Percentiles rank a stretch among this genome's conserved stretches.
Evolutionary conservation across 53 echinoderm and acorn worm species (phyloP).

Genomic region (Glandiceps talaboti): DNA sequence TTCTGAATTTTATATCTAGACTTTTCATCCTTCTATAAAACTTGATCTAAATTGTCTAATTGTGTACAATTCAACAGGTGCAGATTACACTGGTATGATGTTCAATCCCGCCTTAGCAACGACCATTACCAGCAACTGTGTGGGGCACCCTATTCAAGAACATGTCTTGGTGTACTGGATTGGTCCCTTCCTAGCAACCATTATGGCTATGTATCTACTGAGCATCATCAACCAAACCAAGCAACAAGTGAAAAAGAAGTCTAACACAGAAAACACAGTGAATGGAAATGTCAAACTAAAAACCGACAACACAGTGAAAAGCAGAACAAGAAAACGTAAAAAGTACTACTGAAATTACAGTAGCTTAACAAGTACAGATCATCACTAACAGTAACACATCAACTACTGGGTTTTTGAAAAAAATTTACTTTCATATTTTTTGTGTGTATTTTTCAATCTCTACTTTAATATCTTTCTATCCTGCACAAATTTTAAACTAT

Average conservation of each 20-base stretch:
- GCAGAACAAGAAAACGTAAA: constrained; percentile 4
- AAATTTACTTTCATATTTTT: too few relatives aligned
- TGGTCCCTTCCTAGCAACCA: constrained; percentile 57
- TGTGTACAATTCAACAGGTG: constrained; percentile 29
- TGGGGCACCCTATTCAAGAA: constrained; percentile 41
- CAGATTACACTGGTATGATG: constrained; percentile 87
- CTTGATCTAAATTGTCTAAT: too few relatives aligned
- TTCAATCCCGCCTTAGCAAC: constrained; percentile 87
- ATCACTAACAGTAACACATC: too few relatives aligned
- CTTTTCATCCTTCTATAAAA: too few relatives aligned
- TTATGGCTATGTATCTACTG: constrained; percentile 44
- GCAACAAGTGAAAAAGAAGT: not conserved
- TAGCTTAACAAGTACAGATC: too few relatives aligned
- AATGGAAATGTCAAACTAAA: not conserved
- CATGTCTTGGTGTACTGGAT: constrained; percentile 80
- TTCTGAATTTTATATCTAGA: too few relatives aligned
- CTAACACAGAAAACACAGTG: not conserved
- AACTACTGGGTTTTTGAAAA: too few relatives aligned
- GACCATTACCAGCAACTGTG: constrained; percentile 73
- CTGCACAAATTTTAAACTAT: too few relatives aligned
- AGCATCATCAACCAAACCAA: constrained; percentile 15
- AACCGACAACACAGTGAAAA: constrained; percentile 3
- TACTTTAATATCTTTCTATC: too few relatives aligned
- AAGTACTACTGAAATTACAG: too few relatives aligned
- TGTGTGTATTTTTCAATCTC: too few relatives aligned